Base-by-base conservation (phyloP, 1,140 invertebrate species). In the Drosophila nasuta region DNA sequence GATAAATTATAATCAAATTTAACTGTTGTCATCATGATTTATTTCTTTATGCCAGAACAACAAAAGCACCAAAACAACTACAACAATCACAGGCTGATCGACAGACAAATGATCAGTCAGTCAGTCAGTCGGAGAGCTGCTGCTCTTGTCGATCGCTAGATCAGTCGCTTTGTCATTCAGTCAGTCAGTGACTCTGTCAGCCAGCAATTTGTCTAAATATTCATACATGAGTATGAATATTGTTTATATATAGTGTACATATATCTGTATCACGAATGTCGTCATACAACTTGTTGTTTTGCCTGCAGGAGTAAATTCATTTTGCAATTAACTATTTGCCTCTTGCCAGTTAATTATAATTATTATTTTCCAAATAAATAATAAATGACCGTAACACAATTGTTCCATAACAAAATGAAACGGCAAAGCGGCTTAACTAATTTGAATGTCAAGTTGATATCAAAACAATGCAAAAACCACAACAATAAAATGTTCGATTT, bases 21-120 rank as follows among this genome's bases (percentile, higher is more conserved):
- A 82, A 88, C 81, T 89, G 80, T 88, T 88, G 85, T 88, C 83
- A 87, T 88, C 83, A 87, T 87, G 83, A 87, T 87, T 87, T 87
- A 87, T 87, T 80, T 72, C 25, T 54, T 43, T 49, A 30, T 58
- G 38, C 77, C 66, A 52, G 56, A 71, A 79, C 82, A 86, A 87
- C 82, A 83, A 76, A 17, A 68, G 49, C n/a, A 11, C 15, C 45
- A 48, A 6, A 45, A 76, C 20, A 25, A 33, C 60, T 75, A 77
- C 71, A 72, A 54, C 51, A 85, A 85, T 68, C 72, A 85, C 73
- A 64, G 70, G 76, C 67, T 10, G 46, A 77, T 68, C 15, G 67
- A 77, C 81, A 81, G 77, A 75, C 76, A 79, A 82, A 82, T 86
- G 65, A 81, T 69, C 51, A 63, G 45, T 58, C 68, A 68, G 76